Conservation (phyloP, 2,888 invertebrate genomes). For the Conistra vaccinii region DNA sequence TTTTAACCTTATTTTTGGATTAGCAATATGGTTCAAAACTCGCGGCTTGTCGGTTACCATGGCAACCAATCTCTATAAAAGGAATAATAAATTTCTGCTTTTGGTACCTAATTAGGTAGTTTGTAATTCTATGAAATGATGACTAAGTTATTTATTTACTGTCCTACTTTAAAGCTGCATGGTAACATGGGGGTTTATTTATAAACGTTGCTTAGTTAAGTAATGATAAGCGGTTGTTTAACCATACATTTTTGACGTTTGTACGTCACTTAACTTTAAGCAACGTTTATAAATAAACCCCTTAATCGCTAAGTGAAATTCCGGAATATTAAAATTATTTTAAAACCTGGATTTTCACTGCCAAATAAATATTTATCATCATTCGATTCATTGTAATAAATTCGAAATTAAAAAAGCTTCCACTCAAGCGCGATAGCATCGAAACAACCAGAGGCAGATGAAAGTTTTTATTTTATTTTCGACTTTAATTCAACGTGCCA, state of each 20-base stretch:
- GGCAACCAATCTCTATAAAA: background rate
- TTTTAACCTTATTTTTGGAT: too few species aligned
- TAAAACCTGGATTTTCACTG: background rate
- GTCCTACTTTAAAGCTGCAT: background rate
- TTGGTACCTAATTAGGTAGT: background rate
- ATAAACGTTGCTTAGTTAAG: too few species aligned
- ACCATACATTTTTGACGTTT: too few species aligned
- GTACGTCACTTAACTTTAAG: too few species aligned
- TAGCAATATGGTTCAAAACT: too few species aligned
- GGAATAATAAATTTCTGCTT: conserved; percentile 3
- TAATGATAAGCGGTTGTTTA: too few species aligned
- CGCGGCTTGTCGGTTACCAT: background rate
- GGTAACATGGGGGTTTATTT: too few species aligned
- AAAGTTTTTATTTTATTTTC: background rate
- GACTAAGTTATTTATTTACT: conserved; percentile 5
- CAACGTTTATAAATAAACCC: too few species aligned
- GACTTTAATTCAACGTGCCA: background rate
- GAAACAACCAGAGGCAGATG: background rate
- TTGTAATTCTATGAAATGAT: conserved; percentile 8
- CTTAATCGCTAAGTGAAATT: background rate
- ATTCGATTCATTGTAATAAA: background rate
- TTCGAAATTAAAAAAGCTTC: background rate
- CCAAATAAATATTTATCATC: background rate
- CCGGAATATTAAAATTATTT: background rate
- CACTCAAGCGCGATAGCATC: background rate